Base-by-base conservation (phyloP, 2,797 vertebrate species). In the Sebastolobus alascanus region DNA sequence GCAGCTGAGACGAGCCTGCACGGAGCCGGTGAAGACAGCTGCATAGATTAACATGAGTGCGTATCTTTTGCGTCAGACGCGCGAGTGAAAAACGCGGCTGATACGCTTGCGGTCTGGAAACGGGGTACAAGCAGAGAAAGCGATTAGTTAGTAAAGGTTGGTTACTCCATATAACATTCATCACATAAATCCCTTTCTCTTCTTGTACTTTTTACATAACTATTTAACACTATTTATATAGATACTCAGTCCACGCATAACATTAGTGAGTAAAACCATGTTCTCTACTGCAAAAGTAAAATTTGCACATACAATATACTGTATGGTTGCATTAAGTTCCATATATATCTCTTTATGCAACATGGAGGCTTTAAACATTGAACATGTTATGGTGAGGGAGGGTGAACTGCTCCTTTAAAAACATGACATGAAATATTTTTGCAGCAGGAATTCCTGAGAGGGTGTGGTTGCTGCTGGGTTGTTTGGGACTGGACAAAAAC, bases 401-500 rank as follows among this genome's bases (percentile, higher is more conserved):
- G 40, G 31, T 27, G 59, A 80, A 84, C 76, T 83, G 72, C 64
- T 77, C 58, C 73, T 85, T 88, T 84, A 86, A 90, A 92, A 87
- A 82, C 80, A 83, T 72, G 54, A 84, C 72, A 84, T 80, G 68
- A 89, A 87, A 87, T 87, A 82, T 83, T 89, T 91, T 84, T 87
- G 80, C 63, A 80, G 84, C 86, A 90, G 91, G 90, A 93, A 93
- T 93, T 93, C 92, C 93, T 92, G 90, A 55, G 87, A 89, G 94
- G 94, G 94, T 91, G 93, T 93, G 93, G 92, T 87, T 84, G 83
- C 82, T 59, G 83, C 86, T 60, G 80, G 79, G 40, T 83, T 91
- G 84, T 90, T 89, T 89, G 84, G 85, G 66, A 86, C 77, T 6
- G 82, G 89, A 92, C 91, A 78, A 91, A 93, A 91, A 93, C 85